Base-by-base conservation (phyloP, 2,113 vertebrate genomes). In the Lathamus discolor region DNA sequence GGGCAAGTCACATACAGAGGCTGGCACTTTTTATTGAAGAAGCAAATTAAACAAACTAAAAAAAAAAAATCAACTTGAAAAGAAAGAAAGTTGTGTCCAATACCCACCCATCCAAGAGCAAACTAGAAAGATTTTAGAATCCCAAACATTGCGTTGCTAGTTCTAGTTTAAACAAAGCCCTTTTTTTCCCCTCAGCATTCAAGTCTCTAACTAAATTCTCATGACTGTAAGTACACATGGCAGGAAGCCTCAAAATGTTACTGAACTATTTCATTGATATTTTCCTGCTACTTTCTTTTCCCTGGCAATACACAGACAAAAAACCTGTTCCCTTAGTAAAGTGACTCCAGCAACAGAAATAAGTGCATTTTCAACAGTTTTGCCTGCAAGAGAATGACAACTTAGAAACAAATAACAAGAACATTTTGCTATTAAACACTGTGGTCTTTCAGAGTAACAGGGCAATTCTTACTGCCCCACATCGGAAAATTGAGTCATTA, bases 181-280 rank as follows among this genome's bases (percentile, higher is more conserved):
- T 77, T 91, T 83, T 81, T 85, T 81, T 72, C 48, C 54, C 17
- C 35, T 93, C 24, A 69, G 70, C 17, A 61, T 80, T 87, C 64
- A 80, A 96, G 68, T 72, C 49, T 9, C 13, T 77, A 74, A 91
- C 46, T 27, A 55, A 82, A 82, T 86, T 88, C 86, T 88, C 29
- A 51, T 90, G 43, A 89, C 43, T 88, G 24, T 35, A 76, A 82
- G 27, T 8, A 76, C 17, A 39, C 72, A 83, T 49, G 64, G 73
- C 86, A 96, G 90, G 82, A 17, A 94, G 64, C 54, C 89, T 88
- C 83, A 72, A 59, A 88, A 75, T 70, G 20, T 57, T 86, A 74
- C n/a, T 84, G 70, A 95, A 85, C 44, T 79, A 79, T 84, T 96
- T 96, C 44, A 93, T 74, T 94, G 90, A 85, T 35, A 80, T 55